phyloP scores from a whole-genome alignment of 1,140 invertebrate species.

The Listronotus oregonensis region DNA sequence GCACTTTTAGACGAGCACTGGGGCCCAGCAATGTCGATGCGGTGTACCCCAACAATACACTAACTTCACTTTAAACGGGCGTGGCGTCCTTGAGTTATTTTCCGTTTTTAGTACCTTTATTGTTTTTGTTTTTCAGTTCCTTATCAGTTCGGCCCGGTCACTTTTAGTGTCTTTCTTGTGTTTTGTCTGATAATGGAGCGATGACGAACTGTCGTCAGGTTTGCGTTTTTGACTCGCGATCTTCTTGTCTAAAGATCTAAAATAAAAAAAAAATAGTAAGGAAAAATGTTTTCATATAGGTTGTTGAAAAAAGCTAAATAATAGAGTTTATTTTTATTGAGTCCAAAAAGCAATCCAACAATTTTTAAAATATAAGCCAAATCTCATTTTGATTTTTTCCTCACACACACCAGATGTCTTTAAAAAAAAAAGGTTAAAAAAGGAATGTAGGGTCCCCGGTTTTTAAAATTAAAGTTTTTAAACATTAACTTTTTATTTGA shows the following conservation, averaged over 20 bases:
- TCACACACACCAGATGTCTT: no score
- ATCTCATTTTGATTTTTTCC: no score
- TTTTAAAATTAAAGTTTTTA: no score
- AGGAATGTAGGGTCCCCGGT: no score
- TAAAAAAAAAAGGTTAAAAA: no score
- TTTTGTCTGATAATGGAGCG: constrained; percentile 38
- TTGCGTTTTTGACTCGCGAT: constrained; percentile 42
- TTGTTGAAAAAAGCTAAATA: background rate
- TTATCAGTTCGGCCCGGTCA: constrained; percentile 33
- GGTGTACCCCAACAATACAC: constrained; percentile 40
- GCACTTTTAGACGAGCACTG: constrained; percentile 32
- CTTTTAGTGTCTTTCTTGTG: constrained; percentile 54
- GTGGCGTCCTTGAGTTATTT: constrained; percentile 54
- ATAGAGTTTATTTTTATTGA: no score
- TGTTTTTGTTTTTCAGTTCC: constrained; percentile 40
- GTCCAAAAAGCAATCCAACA: no score
- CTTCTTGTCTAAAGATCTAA: constrained; percentile 48
- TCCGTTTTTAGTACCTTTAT: constrained; percentile 46
- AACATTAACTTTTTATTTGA: no score
- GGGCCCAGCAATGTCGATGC: constrained; percentile 32
- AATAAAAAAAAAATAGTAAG: constrained; percentile 1
- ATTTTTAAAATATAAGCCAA: no score
- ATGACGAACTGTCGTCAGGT: constrained; percentile 29
- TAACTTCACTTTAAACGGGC: constrained; percentile 46
- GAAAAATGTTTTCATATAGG: background rate